Conservation (phyloP, 2,888 invertebrate genomes). For the Coecobrya sp. region DNA sequence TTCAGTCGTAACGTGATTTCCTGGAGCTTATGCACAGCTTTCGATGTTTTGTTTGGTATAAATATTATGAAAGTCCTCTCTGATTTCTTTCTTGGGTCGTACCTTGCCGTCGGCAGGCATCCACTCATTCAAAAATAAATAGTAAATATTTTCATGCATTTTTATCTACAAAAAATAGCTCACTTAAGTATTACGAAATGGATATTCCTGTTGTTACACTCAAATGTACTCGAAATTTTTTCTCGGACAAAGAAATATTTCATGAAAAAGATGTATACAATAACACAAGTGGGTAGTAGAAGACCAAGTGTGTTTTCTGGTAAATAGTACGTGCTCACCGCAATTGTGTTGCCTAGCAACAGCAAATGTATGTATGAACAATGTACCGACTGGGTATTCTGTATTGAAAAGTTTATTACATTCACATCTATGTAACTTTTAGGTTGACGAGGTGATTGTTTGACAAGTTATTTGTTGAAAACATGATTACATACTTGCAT, state of each 20-base stretch:
- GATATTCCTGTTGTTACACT: neutral
- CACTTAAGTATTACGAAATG: neutral
- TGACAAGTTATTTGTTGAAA: conserved; percentile 74
- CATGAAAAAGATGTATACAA: neutral
- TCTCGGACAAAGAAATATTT: neutral
- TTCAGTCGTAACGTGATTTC: conserved; percentile 11
- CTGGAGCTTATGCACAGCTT: neutral
- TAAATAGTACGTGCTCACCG: neutral
- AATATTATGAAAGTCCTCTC: neutral
- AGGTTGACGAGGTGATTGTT: conserved; percentile 61
- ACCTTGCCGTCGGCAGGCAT: neutral
- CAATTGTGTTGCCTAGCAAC: too few species aligned
- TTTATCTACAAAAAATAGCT: neutral
- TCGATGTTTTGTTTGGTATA: neutral
- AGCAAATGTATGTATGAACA: too few species aligned
- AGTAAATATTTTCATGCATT: conserved; percentile 17
- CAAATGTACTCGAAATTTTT: neutral
- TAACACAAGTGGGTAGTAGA: neutral
- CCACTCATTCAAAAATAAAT: neutral
- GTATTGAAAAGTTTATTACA: conserved; percentile 11
- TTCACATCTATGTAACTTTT: conserved; percentile 2
- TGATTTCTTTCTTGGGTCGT: neutral
- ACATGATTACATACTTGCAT: conserved; percentile 37
- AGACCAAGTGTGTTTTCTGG: neutral
- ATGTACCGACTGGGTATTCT: neutral